phyloP scores from a whole-genome alignment of 1,140 invertebrate species.

The Ceratoteleas bidentatus region DNA sequence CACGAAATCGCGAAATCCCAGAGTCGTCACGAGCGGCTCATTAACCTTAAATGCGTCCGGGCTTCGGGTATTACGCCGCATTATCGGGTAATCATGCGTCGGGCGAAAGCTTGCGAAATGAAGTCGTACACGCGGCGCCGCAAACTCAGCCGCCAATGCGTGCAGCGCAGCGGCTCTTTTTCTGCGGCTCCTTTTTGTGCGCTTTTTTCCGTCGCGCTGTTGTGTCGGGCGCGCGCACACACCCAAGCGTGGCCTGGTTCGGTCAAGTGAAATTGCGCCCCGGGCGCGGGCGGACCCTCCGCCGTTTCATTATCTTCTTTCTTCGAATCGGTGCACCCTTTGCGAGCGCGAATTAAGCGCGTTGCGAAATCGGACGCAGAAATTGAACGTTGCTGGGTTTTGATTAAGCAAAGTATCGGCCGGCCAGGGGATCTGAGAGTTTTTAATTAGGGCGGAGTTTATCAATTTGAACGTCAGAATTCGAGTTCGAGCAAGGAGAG shows the following conservation, averaged over 20 bases:
- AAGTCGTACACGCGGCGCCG: constrained; percentile 57
- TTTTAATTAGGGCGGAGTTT: no score
- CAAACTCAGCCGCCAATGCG: constrained; percentile 56
- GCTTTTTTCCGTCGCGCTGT: constrained; percentile 42
- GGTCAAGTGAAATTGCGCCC: constrained; percentile 77
- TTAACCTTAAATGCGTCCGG: constrained; percentile 52
- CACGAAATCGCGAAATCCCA: constrained; percentile 47
- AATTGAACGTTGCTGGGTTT: no score
- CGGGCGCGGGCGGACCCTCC: constrained; percentile 73
- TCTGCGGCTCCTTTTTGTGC: constrained; percentile 12
- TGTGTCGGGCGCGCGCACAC: constrained; percentile 38
- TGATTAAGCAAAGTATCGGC: no score
- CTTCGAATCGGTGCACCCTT: no score
- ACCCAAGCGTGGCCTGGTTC: constrained; percentile 71
- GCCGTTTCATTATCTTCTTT: no score
- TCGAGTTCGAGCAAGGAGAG: no score
- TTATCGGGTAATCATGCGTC: constrained; percentile 67
- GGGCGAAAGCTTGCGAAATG: constrained; percentile 69
- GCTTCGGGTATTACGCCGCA: constrained; percentile 48
- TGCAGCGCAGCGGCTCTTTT: constrained; percentile 15
- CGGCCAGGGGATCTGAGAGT: no score
- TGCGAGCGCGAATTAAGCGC: no score
- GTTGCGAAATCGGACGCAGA: no score
- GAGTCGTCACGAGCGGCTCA: constrained; percentile 43
- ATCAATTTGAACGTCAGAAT: no score